Percentiles rank a stretch among this genome's conserved stretches.
Evolutionary conservation across 2,888 invertebrate genomes (phyloP).

Genomic region (Xanthostigma xanthostigma): DNA sequence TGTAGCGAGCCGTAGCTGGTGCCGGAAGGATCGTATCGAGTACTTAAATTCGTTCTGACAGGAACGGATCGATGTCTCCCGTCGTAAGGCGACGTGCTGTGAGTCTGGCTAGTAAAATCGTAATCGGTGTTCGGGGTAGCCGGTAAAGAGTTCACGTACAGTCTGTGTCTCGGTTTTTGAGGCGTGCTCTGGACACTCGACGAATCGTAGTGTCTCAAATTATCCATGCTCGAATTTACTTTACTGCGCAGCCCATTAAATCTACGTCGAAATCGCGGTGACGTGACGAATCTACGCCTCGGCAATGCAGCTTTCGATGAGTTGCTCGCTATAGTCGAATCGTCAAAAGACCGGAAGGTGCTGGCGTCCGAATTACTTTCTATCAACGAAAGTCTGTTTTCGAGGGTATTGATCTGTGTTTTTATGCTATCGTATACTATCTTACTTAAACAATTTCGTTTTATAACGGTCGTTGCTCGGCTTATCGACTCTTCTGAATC

Average conservation of each 20-base stretch:
- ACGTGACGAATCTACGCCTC: not conserved
- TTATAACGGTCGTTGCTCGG: slow-evolving; percentile 8
- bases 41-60: not conserved
- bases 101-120: not conserved
- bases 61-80: not conserved
- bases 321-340: not conserved
- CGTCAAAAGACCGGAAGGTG: not conserved
- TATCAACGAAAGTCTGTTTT: slow-evolving; percentile 32
- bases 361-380: slow-evolving; percentile 25
- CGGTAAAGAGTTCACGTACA: slow-evolving; percentile 22
- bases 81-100: not conserved
- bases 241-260: not conserved
- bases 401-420: slow-evolving; percentile 42
- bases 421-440: slow-evolving; percentile 47
- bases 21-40: slow-evolving; percentile 4
- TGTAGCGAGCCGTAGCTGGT: slow-evolving; percentile 1
- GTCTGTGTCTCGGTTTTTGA: slow-evolving; percentile 22
- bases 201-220: slow-evolving; percentile 1
- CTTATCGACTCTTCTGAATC: slow-evolving; percentile 31
- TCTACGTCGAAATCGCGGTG: not conserved
- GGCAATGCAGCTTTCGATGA: not conserved
- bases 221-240: not conserved
- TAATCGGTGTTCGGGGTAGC: slow-evolving; percentile 19
- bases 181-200: slow-evolving; percentile 26
- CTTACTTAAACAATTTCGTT: slow-evolving; percentile 11